These are phyloP conservation scores for Heliangelus exortis DNA, from an alignment of 2,797 vertebrate genomes.

Conservation along the genomic window DNA sequence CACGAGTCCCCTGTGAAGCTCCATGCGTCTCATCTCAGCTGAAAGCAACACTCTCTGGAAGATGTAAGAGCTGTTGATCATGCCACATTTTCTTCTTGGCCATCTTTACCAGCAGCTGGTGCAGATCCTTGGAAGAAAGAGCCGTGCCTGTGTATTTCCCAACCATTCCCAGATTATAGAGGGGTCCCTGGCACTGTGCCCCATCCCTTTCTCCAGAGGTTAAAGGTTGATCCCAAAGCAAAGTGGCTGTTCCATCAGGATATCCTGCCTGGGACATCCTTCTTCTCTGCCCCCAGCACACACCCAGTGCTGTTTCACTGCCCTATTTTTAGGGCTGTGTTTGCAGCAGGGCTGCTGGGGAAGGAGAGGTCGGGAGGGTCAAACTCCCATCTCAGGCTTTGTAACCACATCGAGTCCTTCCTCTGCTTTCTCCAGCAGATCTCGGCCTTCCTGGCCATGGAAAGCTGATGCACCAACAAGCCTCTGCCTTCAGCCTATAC, in stretches of 20 bases:
- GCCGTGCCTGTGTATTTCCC: fast-evolving
- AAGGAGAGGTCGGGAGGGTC: not conserved
- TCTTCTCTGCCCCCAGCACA: not conserved
- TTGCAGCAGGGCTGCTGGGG: not conserved
- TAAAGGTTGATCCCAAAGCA: not conserved
- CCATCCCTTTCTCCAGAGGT: not conserved
- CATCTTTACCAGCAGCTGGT: not conserved
- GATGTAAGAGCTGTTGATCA: not conserved
- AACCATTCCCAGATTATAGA: fast-evolving
- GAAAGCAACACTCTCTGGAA: not conserved
- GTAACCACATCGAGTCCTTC: not conserved
- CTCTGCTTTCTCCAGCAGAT: not conserved
- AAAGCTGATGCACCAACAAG: not conserved
- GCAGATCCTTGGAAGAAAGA: not conserved
- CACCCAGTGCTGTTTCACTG: fast-evolving
- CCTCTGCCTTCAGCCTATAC: not conserved
- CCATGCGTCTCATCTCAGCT: fast-evolving
- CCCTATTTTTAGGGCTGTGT: slow-evolving; percentile 9
- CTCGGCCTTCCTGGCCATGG: fast-evolving
- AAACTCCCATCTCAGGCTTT: not conserved
- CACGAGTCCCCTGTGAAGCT: not conserved
- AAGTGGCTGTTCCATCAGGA: not conserved
- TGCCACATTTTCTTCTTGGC: not conserved
- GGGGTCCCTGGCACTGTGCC: not conserved
- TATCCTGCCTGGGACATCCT: slow-evolving; percentile 56